Evolutionary conservation across 1,140 invertebrate genomes (phyloP).

Genomic region (Zaprionus davidi): DNA sequence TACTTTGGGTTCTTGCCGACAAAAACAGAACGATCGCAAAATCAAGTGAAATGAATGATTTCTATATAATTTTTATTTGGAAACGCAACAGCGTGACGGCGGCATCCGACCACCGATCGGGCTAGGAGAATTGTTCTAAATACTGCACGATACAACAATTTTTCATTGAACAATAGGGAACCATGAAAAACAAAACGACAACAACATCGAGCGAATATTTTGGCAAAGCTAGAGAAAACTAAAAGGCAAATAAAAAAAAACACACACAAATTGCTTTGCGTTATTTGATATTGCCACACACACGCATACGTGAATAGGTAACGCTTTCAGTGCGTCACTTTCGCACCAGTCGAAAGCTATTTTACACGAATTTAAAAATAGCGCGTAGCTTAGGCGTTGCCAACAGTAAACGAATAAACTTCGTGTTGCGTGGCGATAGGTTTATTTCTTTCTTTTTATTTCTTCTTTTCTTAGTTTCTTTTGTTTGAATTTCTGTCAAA

Average conservation of each 20-base stretch:
- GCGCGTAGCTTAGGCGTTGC: conserved; percentile 64
- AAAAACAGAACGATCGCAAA: conserved; percentile 19
- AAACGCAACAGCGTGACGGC: conserved; percentile 49
- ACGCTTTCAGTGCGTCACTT: conserved; percentile 45
- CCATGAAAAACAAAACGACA: conserved; percentile 11
- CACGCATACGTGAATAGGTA: conserved; percentile 14
- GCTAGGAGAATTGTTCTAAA: conserved; percentile 60
- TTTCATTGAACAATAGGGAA: conserved; percentile 26
- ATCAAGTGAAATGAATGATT: conserved; percentile 47
- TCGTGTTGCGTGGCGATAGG: conserved; percentile 24
- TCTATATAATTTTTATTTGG: conserved; percentile 54
- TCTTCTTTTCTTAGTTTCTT: not conserved
- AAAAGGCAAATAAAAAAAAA: conserved; percentile 38
- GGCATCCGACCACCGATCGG: conserved; percentile 33
- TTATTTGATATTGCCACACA: conserved; percentile 72
- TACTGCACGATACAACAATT: conserved; percentile 44
- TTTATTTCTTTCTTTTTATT: not conserved
- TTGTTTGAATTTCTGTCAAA: conserved; percentile 47
- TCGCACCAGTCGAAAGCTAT: conserved; percentile 54
- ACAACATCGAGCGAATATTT: conserved; percentile 53
- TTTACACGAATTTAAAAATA: conserved; percentile 74
- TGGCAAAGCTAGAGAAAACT: conserved; percentile 55
- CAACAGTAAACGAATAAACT: conserved; percentile 47
- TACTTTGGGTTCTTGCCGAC: conserved; percentile 48
- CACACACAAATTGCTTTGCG: conserved; percentile 46